phyloP scores from a whole-genome alignment of 2,888 invertebrate species.

The Drosophila siamana region DNA sequence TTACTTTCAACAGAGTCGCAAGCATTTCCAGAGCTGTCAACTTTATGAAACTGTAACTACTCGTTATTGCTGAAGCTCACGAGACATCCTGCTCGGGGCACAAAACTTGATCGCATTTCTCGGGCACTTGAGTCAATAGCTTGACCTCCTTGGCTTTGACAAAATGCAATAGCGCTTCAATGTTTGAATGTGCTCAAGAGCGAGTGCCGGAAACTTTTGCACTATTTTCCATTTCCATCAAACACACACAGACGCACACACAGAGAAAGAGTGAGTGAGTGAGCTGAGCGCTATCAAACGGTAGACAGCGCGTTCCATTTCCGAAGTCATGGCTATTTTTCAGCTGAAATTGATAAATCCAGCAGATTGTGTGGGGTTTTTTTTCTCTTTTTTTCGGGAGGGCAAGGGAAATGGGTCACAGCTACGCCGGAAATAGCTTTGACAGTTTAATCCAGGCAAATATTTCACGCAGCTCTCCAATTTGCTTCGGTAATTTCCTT shows the following conservation, averaged over 20 bases:
- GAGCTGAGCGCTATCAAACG: slow-evolving; percentile 31
- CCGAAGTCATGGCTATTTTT: slow-evolving; percentile 65
- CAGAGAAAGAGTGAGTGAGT: not conserved
- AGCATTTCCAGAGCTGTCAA: not conserved
- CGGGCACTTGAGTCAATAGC: slow-evolving; percentile 24
- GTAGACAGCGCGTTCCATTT: slow-evolving; percentile 51
- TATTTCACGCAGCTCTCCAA: slow-evolving; percentile 46
- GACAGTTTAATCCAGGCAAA: slow-evolving; percentile 64
- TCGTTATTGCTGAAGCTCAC: slow-evolving; percentile 6
- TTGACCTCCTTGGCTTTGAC: slow-evolving; percentile 45
- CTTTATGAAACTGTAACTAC: slow-evolving; percentile 17
- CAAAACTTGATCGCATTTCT: slow-evolving; percentile 32
- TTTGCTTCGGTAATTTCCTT: slow-evolving; percentile 62
- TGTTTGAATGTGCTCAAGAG: slow-evolving; percentile 6
- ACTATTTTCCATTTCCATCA: slow-evolving; percentile 45
- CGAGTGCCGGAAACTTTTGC: slow-evolving; percentile 7
- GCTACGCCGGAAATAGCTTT: slow-evolving; percentile 70
- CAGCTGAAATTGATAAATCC: slow-evolving; percentile 67
- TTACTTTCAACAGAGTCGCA: slow-evolving; percentile 2
- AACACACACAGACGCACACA: slow-evolving; percentile 3
- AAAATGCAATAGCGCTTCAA: slow-evolving; percentile 21
- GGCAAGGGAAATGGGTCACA: slow-evolving; percentile 48
- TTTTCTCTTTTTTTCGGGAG: no score
- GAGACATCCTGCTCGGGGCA: not conserved
- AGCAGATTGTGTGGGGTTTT: slow-evolving; percentile 36